These are phyloP conservation scores for Drosophila punjabiensis DNA, from an alignment of 1,140 invertebrate genomes.

Conservation along the genomic window DNA sequence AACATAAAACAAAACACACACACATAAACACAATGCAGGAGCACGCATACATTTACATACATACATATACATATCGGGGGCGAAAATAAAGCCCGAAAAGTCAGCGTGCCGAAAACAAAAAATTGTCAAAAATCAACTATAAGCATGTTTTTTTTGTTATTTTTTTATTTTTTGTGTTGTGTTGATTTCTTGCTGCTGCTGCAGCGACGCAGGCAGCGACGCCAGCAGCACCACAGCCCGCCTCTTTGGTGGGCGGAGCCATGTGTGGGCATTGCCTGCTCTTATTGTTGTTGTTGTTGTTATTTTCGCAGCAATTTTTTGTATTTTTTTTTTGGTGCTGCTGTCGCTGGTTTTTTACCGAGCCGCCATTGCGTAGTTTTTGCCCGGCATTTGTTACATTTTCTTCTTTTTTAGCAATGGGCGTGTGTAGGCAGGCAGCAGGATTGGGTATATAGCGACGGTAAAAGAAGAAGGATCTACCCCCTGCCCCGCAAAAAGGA, in stretches of 20 bases:
- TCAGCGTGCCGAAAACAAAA: slow-evolving; percentile 42
- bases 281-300: slow-evolving; percentile 26
- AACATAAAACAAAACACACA: slow-evolving; percentile 51
- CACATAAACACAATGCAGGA: slow-evolving; percentile 8
- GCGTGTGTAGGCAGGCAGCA: slow-evolving; percentile 76
- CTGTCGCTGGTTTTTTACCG: slow-evolving; percentile 43
- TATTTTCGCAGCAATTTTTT: slow-evolving; percentile 7
- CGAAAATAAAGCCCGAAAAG: slow-evolving; percentile 74
- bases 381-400: slow-evolving; percentile 67
- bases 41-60: slow-evolving; percentile 28
- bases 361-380: slow-evolving; percentile 80
- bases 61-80: slow-evolving; percentile 22
- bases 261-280: slow-evolving; percentile 63
- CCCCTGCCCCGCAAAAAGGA: background rate
- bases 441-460: slow-evolving; percentile 54
- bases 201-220: slow-evolving; percentile 26
- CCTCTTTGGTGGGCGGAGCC: slow-evolving; percentile 73
- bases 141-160: slow-evolving; percentile 44
- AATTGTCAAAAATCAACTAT: slow-evolving; percentile 83
- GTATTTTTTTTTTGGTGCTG: slow-evolving; percentile 17
- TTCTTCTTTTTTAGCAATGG: slow-evolving; percentile 76
- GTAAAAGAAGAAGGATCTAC: slow-evolving; percentile 4
- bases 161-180: slow-evolving; percentile 10
- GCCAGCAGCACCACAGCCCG: slow-evolving; percentile 12
- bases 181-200: slow-evolving; percentile 42